Evolutionary conservation across 1,140 invertebrate genomes (phyloP), one percentile per base, ranked within the genome.

Genomic region (Drosophila tristis): DNA sequence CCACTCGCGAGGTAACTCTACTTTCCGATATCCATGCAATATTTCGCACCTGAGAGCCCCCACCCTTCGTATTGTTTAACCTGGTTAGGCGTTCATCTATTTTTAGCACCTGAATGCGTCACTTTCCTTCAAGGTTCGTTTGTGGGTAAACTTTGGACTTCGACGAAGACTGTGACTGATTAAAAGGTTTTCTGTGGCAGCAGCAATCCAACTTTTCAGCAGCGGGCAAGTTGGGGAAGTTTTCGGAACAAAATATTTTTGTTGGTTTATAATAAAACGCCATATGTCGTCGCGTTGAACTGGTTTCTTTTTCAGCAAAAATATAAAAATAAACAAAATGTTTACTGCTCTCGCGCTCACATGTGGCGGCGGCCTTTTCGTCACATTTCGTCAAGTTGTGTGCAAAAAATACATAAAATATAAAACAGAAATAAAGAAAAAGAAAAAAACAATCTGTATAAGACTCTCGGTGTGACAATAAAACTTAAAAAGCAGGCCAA

Each of bases 261-360:
- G 31, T 39, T 35, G 48, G 35, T 42, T 44, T 53, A 44, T 58
- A 55, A 73, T 67, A 80, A 63, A 80, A 78, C 74, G 68, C 79
- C 74, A 78, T 78, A 82, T 82, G 79, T 81, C 3, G 39, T 23
- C 56, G 67, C 29, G 50, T 61, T 73, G 79, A 67, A 82, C 79
- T 78, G 79, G 79, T 81, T 81, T 81, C 39, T 39, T 66, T 55
- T 79, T 79, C 62, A 44, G 54, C 39, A 55, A 29, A 44, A 76
- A 58, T 66, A 67, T 74, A 66, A 82, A 82, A 82, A 82, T 78
- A 82, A 82, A 82, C 74, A 81, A 81, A 82, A 81, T 81, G 35
- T 81, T 76, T 61, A 58, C 56, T 48, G 64, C 70, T 48, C 55
- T 61, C 35, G 35, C 11, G 35, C 35, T 39, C 35, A 39, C 35